Base-by-base conservation (phyloP, 1,140 invertebrate species). In the Cyrtorhinus lividipennis region DNA sequence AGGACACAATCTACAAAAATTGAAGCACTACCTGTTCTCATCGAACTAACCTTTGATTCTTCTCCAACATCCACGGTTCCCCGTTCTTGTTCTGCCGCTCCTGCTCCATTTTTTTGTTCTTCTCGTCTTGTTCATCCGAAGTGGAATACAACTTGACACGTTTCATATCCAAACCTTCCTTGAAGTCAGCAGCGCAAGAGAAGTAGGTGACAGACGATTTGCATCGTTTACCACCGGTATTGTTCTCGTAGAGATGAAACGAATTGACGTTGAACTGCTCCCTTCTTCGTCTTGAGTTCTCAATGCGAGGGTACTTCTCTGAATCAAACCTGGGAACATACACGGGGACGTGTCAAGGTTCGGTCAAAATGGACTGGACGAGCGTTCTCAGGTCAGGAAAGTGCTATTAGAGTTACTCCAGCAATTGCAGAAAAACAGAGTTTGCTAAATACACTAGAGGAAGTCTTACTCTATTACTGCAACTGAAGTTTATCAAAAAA, bases 311-410 rank as follows among this genome's bases (percentile, higher is more conserved):
- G 73, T 79, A 84, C 66, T 84, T 84, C 64, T 82, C 80, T 0
- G 81, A 82, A 70, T 84, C 82, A 61, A 79, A 81, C 65, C 64
- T 65, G 24, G n/a, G n/a, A n/a, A n/a, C n/a, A n/a, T n/a, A n/a
- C n/a, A n/a, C n/a, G n/a, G n/a, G n/a, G n/a, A n/a, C n/a, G n/a
- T n/a, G n/a, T n/a, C n/a, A n/a, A n/a, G n/a, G n/a, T n/a, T n/a
- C n/a, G n/a, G n/a, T n/a, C n/a, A n/a, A n/a, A n/a, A n/a, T n/a
- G n/a, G n/a, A n/a, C n/a, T n/a, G n/a, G n/a, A n/a, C n/a, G n/a
- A n/a, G n/a, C n/a, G n/a, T n/a, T n/a, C n/a, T n/a, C n/a, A n/a
- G n/a, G n/a, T n/a, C n/a, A n/a, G n/a, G n/a, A n/a, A n/a, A n/a
- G n/a, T n/a, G n/a, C n/a, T n/a, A n/a, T n/a, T n/a, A n/a, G n/a